Evolutionary conservation across 2,888 invertebrate genomes (phyloP), one percentile per base, ranked within the genome.

Genomic region (Drosophila nr. medialis): DNA sequence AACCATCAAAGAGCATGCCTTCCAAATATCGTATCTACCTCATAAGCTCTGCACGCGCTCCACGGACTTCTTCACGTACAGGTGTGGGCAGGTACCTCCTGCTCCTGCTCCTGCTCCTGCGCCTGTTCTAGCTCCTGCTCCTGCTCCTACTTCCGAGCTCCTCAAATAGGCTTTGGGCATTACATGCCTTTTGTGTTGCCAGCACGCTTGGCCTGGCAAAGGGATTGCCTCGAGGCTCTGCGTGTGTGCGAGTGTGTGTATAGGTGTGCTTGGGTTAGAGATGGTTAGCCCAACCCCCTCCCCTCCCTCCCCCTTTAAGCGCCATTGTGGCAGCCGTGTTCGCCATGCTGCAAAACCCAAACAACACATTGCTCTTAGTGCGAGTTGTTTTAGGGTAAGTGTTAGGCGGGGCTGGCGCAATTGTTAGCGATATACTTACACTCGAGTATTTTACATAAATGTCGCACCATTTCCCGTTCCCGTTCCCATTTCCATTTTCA

Each of bases 291-390:
- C 59, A 42, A 32, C 36, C 48, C 50, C 45, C 6, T 48, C 15
- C 24, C 18, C 18, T 0, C 15, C 36, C 15, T 0, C 5, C 36
- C 36, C 38, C 0, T 29, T 29, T 7, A 11, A 18, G 34, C n/a
- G 18, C 21, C 29, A 11, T 32, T 61, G 58, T 60, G 61, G 27
- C 54, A 42, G 60, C 21, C 40, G 27, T 32, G 34, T 34, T 27
- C 29, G 18, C 55, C 32, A 36, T 30, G 15, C 51, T 48, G 49
- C 64, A 72, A 74, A 77, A 63, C 54, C 77, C 84, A 87, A 85
- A 85, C 85, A 85, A 81, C 87, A 80, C 83, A 85, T 87, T 85
- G 85, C 88, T 85, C 88, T 85, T 85, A 87, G 88, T 78, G 78
- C 79, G 66, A 81, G 86, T 83, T 85, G 85, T 87, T 86, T 81